Evolutionary conservation across 1,140 invertebrate species (phyloP), one percentile per base, ranked within the genome.

Genomic region (Magallana ariakensis): DNA sequence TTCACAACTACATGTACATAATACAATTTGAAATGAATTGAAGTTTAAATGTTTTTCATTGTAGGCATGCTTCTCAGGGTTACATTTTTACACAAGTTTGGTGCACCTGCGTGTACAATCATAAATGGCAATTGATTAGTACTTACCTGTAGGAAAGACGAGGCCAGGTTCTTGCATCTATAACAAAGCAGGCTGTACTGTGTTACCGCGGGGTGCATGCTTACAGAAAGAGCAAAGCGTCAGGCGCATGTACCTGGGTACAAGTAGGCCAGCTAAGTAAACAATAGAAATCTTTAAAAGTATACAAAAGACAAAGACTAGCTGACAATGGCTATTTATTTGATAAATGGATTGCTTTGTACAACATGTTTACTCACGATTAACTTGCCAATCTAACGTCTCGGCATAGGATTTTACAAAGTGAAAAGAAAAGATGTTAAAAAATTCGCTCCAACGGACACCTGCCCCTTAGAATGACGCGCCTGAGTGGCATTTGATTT

Each of bases 291-390:
- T 26, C 66, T 75, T 75, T 75, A 33, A 75, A 75, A 75, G 66
- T 75, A 75, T 26, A 75, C 19, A 33, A 75, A 75, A 75, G 22
- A 75, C 22, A 75, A 75, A 26, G 22, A 75, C 7, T 13, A 11
- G 66, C 22, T 75, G 66, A 75, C 66, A 75, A 75, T 75, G 66
- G 66, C 22, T 75, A 75, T 75, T 75, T 75, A 26, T 19, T 75
- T 75, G 66, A 75, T 75, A 75, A 75, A 75, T 75, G 66, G 22
- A 75, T 26, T 75, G 33, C 22, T 26, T 26, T 26, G 66, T 75
- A 75, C 19, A 75, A 2, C 33, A 26, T 8, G 66, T 75, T 75
- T 75, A 75, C 22, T 75, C 22, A 1, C 11, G 66, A 75, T 46
- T 33, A 75, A 33, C 66, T 75, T 75, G 66, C 66, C 22, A 75